Evolutionary conservation across 64 coral and sea anemone genomes (phyloP), one percentile per base, ranked within the genome.

Genomic region (Porites australiensis): DNA sequence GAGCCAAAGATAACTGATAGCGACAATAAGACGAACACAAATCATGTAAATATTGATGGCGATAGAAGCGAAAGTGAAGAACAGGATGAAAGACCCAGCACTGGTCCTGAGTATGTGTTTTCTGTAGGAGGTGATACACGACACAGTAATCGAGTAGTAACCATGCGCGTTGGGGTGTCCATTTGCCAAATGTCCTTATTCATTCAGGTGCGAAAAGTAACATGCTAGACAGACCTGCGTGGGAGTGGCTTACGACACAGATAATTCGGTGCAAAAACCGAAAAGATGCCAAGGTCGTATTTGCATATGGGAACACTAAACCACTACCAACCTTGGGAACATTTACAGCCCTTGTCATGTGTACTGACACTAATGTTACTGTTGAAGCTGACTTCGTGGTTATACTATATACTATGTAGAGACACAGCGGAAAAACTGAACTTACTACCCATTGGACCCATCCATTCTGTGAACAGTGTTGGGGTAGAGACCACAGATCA

Each of bases 401-500:
- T 13, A 77, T 77, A 13, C 6, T 12, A 8, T 54, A 5, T 52
- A 37, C 77, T 90, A 10, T 62, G 64, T 21, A 79, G 72, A 82
- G 50, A 58, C 60, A 90, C 74, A 6, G 88, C 88, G 6, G 88
- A 79, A 12, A 90, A 69, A 6, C 58, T 80, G 13, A 52, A 90
- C 65, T 45, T 90, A 8, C 69, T 90, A 49, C 62, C 74, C 49
- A 63, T 90, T 67, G 75, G 88, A 90, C 88, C 88, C 3, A 55
- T 47, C 14, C 77, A 50, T 22, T 5, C 11, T 5, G 69, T 72
- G n/a, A 72, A 72, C 43, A 72, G 69, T 72, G 43, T 72, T 72
- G 69, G 69, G n/a, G 69, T 7, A 7, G 53, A 57, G 11, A 57
- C 53, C 11, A 16, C 69, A 72, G 69, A 7, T 1, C n/a, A 72